phyloP scores from a whole-genome alignment of 2,888 invertebrate species.

The Chymomyza procnemis region DNA sequence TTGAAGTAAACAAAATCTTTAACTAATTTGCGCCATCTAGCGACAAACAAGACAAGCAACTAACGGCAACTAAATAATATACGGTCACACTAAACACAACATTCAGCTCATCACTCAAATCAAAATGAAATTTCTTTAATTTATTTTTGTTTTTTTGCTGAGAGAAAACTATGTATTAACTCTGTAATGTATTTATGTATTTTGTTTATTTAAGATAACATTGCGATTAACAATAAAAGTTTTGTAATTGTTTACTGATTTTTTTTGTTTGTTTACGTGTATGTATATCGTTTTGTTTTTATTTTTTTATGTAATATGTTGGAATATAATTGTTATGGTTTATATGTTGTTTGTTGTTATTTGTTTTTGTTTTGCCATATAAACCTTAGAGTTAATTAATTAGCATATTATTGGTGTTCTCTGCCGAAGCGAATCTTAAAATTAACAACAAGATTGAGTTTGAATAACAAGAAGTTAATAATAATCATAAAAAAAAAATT shows the following conservation, averaged over 20 bases:
- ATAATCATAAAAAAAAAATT: not conserved
- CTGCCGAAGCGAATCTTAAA: constrained; percentile 39
- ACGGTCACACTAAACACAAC: too few relatives aligned
- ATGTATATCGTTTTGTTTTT: constrained; percentile 3
- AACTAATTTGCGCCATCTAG: too few relatives aligned
- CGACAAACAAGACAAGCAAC: too few relatives aligned
- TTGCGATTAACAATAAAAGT: constrained; percentile 2
- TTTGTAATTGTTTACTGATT: not conserved
- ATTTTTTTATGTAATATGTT: constrained; percentile 8
- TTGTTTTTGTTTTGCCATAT: constrained; percentile 16
- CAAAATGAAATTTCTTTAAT: too few relatives aligned
- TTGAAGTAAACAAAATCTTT: too few relatives aligned
- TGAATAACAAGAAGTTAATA: constrained; percentile 29
- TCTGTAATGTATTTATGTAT: constrained; percentile 2
- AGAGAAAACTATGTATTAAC: not conserved
- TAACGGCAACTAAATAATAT: too few relatives aligned
- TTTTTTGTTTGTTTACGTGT: not conserved
- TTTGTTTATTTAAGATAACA: constrained; percentile 14
- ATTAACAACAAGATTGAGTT: constrained; percentile 44
- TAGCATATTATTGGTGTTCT: constrained; percentile 4
- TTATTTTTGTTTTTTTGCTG: too few relatives aligned
- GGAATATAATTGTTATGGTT: not conserved
- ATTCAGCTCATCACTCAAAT: too few relatives aligned
- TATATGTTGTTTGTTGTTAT: constrained; percentile 42
- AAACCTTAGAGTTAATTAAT: not conserved